Percentiles rank a stretch among this genome's conserved stretches.
Evolutionary conservation across 2,113 vertebrate species (phyloP).

Genomic region (Callipepla californica): DNA sequence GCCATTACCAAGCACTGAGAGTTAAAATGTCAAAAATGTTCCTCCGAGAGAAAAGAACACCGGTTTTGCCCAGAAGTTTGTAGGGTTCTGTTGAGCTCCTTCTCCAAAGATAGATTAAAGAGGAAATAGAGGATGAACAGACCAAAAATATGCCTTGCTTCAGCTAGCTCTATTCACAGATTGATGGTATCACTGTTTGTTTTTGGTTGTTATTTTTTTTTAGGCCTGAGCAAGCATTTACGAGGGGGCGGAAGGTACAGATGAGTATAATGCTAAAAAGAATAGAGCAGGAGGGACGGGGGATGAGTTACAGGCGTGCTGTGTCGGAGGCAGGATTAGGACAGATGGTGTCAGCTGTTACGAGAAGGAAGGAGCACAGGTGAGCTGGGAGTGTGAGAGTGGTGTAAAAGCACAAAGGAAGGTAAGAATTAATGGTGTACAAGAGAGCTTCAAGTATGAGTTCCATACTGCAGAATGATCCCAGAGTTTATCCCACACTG

Average conservation of each 20-base stretch:
- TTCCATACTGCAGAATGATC: background rate
- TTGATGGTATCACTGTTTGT: slow-evolving; percentile 68
- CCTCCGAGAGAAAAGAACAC: background rate
- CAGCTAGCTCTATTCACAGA: slow-evolving; percentile 60
- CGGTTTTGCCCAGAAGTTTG: slow-evolving; percentile 34
- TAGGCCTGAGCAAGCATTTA: slow-evolving; percentile 70
- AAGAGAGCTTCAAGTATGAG: background rate
- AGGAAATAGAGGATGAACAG: slow-evolving; percentile 61
- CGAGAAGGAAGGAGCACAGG: slow-evolving; percentile 51
- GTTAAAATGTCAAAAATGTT: background rate
- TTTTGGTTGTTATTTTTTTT: slow-evolving; percentile 57
- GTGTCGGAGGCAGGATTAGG: slow-evolving; percentile 61
- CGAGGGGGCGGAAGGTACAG: slow-evolving; percentile 66
- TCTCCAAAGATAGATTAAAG: slow-evolving; percentile 60
- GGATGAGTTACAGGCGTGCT: slow-evolving; percentile 50
- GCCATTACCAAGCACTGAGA: background rate
- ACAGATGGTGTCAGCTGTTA: slow-evolving; percentile 34
- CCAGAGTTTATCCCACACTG: background rate
- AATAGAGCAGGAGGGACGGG: slow-evolving; percentile 66
- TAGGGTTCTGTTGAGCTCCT: slow-evolving; percentile 47
- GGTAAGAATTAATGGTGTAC: background rate
- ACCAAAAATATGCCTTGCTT: slow-evolving; percentile 64
- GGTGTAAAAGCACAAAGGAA: background rate
- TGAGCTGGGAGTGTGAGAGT: slow-evolving; percentile 34
- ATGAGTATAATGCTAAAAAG: slow-evolving; percentile 71